phyloP scores from a whole-genome alignment of 2,888 invertebrate species.

The Ommatoiulus sabulosus region DNA sequence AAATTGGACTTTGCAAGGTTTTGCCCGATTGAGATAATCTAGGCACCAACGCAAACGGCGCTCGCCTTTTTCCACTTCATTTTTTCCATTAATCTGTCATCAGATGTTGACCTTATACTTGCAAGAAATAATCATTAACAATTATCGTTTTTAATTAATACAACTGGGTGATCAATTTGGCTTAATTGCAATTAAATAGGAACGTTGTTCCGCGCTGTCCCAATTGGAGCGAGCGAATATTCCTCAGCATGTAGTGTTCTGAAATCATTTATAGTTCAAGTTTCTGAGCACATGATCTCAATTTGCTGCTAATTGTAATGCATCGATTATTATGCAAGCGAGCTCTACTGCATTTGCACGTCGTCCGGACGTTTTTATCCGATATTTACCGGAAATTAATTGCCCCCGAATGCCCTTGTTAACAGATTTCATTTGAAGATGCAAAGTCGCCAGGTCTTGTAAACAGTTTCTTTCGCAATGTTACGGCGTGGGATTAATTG shows the following conservation, averaged over 20 bases:
- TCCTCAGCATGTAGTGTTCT: background rate
- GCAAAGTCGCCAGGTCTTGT: background rate
- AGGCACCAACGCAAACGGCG: background rate
- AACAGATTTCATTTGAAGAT: background rate
- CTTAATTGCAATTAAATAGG: background rate
- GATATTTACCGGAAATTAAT: background rate
- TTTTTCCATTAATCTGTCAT: constrained; percentile 11
- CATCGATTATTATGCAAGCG: background rate
- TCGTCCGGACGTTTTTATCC: background rate
- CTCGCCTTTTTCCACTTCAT: background rate
- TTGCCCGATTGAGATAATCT: background rate
- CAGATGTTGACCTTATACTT: background rate
- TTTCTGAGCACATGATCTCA: background rate
- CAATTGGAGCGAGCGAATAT: background rate
- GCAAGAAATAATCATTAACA: background rate
- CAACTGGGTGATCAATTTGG: background rate
- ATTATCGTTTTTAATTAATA: background rate
- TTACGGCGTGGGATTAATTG: background rate
- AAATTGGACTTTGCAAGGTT: background rate
- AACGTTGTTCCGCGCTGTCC: background rate
- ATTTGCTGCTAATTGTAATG: background rate
- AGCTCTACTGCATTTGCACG: background rate
- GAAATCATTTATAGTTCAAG: too few relatives aligned
- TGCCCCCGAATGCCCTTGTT: background rate
- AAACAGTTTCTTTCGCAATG: constrained; percentile 9